A percentile compares a stretch with the other conserved stretches of the same genome.
These are phyloP conservation scores for Chiroxiphia lanceolata DNA, from an alignment of 2,797 vertebrate species.

Conservation along the genomic window DNA sequence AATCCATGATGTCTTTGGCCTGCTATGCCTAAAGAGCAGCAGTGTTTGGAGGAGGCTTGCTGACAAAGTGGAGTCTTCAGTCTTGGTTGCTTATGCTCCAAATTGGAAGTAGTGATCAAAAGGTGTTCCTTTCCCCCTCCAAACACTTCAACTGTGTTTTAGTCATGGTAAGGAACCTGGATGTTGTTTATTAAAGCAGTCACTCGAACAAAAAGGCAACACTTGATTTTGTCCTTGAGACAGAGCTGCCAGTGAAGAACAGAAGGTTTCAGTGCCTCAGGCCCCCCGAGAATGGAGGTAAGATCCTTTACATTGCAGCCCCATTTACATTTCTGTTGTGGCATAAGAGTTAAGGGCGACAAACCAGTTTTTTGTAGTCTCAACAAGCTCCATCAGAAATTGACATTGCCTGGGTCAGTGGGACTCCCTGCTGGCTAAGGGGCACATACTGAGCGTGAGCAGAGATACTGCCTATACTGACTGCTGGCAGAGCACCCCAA, in stretches of 20 bases:
- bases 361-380: not conserved
- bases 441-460: not conserved
- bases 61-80: not conserved
- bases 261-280: slow-evolving; percentile 21
- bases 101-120: not conserved
- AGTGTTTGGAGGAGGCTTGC: not conserved
- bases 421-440: not conserved
- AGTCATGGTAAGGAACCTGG: not conserved
- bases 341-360: not conserved
- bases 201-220: not conserved
- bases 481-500: not conserved
- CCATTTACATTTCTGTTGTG: fast-evolving
- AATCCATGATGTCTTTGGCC: not conserved
- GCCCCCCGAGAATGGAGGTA: slow-evolving; percentile 16
- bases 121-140: not conserved
- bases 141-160: not conserved
- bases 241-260: not conserved
- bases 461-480: not conserved
- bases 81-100: not conserved
- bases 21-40: not conserved
- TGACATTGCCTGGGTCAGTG: fast-evolving
- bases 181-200: not conserved
- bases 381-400: not conserved
- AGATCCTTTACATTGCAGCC: slow-evolving; percentile 20
- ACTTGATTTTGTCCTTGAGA: not conserved